Percentiles rank a stretch among this genome's conserved stretches.
Conservation (phyloP, 2,113 vertebrate genomes). For the Tympanuchus pallidicinctus region DNA sequence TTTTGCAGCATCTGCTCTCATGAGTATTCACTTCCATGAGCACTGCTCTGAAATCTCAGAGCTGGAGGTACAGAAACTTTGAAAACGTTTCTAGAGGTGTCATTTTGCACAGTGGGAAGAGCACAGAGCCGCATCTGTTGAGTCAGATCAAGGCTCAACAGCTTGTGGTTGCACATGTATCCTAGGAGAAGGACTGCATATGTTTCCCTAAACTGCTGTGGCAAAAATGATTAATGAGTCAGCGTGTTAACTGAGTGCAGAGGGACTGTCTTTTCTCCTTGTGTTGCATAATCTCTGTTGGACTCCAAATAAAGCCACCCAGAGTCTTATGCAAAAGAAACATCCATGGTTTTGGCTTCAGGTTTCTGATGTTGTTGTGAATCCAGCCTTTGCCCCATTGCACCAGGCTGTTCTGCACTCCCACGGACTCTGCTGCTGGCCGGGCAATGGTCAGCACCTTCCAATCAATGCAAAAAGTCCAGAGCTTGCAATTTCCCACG, state of each 20-base stretch:
- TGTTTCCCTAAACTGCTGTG: not conserved
- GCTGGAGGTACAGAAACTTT: not conserved
- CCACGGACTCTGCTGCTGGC: not conserved
- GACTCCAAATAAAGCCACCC: not conserved
- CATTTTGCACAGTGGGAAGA: not conserved
- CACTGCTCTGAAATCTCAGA: not conserved
- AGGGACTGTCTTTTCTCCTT: not conserved
- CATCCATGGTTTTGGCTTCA: not conserved
- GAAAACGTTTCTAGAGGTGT: not conserved
- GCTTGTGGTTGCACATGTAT: not conserved
- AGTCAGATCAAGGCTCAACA: not conserved
- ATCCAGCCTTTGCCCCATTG: not conserved
- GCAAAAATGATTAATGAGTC: not conserved
- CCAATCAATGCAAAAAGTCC: not conserved
- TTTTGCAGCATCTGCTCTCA: conserved; percentile 29
- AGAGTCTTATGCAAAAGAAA: fast-evolving
- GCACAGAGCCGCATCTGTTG: not conserved
- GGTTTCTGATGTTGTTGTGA: not conserved
- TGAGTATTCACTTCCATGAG: not conserved
- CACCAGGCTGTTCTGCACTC: not conserved
- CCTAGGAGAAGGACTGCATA: not conserved
- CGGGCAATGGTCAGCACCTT: not conserved
- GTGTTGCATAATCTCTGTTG: not conserved
- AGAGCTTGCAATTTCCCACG: not conserved
- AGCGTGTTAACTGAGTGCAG: not conserved